Percentiles rank a stretch among this genome's conserved stretches.
These are phyloP conservation scores for Penaeus japonicus DNA, from an alignment of 1,140 invertebrate genomes.

Conservation along the genomic window DNA sequence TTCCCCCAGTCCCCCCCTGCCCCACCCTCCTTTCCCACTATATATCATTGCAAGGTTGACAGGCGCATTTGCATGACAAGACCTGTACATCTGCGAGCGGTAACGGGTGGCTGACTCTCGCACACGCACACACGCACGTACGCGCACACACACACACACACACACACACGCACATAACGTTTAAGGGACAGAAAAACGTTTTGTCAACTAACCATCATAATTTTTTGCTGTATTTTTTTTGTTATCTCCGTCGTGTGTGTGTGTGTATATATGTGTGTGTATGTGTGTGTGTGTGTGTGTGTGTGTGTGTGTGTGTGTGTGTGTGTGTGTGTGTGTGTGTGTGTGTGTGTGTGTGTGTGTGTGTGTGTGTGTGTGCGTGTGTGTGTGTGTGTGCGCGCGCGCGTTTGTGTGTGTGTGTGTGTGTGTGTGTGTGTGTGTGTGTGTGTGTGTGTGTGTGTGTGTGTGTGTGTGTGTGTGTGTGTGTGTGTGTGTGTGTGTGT, in stretches of 20 bases:
- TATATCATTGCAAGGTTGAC: too few relatives aligned
- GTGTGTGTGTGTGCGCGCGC: background rate
- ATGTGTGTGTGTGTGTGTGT: background rate
- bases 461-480: background rate
- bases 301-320: background rate
- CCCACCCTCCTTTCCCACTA: too few relatives aligned
- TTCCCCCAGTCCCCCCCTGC: too few relatives aligned
- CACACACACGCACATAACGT: too few relatives aligned
- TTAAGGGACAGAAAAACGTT: background rate
- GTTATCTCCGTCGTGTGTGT: background rate
- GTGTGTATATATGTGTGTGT: background rate
- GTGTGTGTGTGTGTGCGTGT: background rate
- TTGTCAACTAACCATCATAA: too few relatives aligned
- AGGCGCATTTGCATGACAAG: too few relatives aligned
- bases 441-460: background rate
- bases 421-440: background rate
- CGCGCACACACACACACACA: too few relatives aligned
- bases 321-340: background rate
- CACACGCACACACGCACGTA: too few relatives aligned
- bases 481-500: background rate
- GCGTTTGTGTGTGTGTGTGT: background rate
- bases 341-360: background rate
- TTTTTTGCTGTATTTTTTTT: background rate
- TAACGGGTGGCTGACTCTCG: too few relatives aligned
- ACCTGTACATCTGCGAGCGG: too few relatives aligned